A percentile compares a stretch with the other conserved stretches of the same genome.
Evolutionary conservation across 2,888 invertebrate genomes (phyloP).

Genomic region (Apamea anceps): DNA sequence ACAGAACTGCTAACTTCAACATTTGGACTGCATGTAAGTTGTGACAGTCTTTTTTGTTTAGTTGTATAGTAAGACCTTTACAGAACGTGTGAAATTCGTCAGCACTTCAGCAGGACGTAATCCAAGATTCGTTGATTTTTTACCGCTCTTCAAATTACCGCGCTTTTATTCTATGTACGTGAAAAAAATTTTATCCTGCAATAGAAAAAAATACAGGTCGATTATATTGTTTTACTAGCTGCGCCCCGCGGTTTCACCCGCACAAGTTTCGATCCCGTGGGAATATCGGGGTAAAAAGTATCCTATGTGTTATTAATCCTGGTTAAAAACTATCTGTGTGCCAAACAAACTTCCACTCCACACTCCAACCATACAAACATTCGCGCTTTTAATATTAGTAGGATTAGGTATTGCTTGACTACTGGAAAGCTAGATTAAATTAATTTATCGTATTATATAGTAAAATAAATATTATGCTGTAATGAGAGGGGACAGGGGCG

Average conservation of each 20-base stretch:
- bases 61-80: not conserved
- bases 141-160: no score
- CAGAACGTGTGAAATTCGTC: not conserved
- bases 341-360: no score
- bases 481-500: conserved; percentile 11
- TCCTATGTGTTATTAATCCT: no score
- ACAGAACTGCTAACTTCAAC: not conserved
- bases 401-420: not conserved
- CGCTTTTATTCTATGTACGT: not conserved
- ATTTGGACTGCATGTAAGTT: not conserved
- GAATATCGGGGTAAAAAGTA: no score
- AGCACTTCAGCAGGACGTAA: not conserved
- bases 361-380: no score
- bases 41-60: not conserved
- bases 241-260: no score
- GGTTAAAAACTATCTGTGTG: no score
- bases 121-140: not conserved
- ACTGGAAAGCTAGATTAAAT: conserved; percentile 4
- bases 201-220: not conserved
- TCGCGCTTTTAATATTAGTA: no score
- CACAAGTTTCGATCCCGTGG: no score
- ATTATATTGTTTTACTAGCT: not conserved
- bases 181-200: not conserved
- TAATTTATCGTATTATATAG: conserved; percentile 1
- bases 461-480: conserved; percentile 7